A percentile compares a stretch with the other conserved stretches of the same genome.
These are phyloP conservation scores for Panonychus citri DNA, from an alignment of 1,140 invertebrate genomes.

Conservation along the genomic window DNA sequence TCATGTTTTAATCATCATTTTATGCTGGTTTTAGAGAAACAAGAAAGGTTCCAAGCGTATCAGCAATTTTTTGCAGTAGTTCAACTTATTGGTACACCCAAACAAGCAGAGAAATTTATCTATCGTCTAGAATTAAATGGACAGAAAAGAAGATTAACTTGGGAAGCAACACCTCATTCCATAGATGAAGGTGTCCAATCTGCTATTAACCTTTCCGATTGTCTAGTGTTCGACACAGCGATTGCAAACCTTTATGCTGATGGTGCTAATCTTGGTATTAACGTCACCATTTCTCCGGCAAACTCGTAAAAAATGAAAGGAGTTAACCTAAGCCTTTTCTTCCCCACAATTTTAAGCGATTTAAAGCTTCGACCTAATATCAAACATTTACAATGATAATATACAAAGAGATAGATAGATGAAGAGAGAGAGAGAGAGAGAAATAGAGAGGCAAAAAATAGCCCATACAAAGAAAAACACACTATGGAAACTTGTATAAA, in stretches of 20 bases:
- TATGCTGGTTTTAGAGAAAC: slow-evolving; percentile 97
- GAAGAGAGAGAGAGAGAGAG: too few relatives aligned
- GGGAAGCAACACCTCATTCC: slow-evolving; percentile 94
- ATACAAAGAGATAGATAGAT: too few relatives aligned
- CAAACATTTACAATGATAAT: too few relatives aligned
- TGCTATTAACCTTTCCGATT: slow-evolving; percentile 95
- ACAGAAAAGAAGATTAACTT: slow-evolving; percentile 70
- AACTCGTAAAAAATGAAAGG: too few relatives aligned
- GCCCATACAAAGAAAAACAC: too few relatives aligned
- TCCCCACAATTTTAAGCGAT: too few relatives aligned
- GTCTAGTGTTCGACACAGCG: slow-evolving; percentile 92
- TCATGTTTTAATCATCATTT: slow-evolving; percentile 97
- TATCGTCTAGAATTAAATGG: slow-evolving; percentile 90
- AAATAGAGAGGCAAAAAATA: too few relatives aligned
- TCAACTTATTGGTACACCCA: slow-evolving; percentile 90
- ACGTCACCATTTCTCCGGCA: slow-evolving; percentile 75
- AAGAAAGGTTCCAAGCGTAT: slow-evolving; percentile 90
- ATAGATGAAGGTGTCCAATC: slow-evolving; percentile 96
- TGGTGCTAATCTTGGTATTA: slow-evolving; percentile 96
- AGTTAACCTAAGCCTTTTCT: too few relatives aligned
- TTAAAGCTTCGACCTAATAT: too few relatives aligned
- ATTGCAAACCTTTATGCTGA: slow-evolving; percentile 96
- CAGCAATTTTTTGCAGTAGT: slow-evolving; percentile 99
- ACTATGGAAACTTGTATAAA: too few relatives aligned
- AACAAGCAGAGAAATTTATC: slow-evolving; percentile 96